Evolutionary conservation across 2,888 invertebrate genomes (phyloP).

Genomic region (Tachina grossa): DNA sequence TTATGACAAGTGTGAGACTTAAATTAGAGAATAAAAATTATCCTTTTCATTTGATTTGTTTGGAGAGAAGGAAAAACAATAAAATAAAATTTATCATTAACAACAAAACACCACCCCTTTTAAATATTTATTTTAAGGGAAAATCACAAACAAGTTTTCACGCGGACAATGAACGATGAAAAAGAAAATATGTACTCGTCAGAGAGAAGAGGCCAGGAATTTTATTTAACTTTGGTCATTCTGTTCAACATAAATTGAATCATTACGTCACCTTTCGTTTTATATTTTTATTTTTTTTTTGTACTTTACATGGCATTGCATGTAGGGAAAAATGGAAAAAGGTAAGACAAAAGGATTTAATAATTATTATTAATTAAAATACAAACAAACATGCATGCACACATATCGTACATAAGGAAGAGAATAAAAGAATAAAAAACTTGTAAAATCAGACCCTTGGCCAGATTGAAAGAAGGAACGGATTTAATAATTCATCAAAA

Average conservation of each 20-base stretch:
- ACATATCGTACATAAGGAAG: background rate
- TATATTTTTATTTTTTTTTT: background rate
- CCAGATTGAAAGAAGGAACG: slow-evolving; percentile 8
- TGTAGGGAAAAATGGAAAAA: background rate
- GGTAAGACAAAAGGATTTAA: slow-evolving; percentile 59
- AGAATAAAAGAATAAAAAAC: background rate
- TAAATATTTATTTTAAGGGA: background rate
- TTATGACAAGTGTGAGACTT: slow-evolving; percentile 72
- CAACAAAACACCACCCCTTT: slow-evolving; percentile 69
- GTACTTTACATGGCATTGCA: background rate
- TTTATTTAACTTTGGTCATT: slow-evolving; percentile 75
- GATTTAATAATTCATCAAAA: slow-evolving; percentile 51
- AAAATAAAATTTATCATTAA: slow-evolving; percentile 64
- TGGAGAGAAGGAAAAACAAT: slow-evolving; percentile 16
- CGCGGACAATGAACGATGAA: background rate
- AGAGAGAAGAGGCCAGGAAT: slow-evolving; percentile 52
- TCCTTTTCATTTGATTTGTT: slow-evolving; percentile 23
- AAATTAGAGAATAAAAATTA: slow-evolving; percentile 49
- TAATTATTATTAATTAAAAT: slow-evolving; percentile 44
- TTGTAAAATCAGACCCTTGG: slow-evolving; percentile 1
- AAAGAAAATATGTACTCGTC: background rate
- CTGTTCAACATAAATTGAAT: slow-evolving; percentile 77
- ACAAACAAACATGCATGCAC: background rate
- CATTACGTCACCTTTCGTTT: slow-evolving; percentile 61
- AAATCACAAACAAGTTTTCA: slow-evolving; percentile 50